Conservation (phyloP, 2,888 invertebrate species). For the Morinoia aosen region DNA sequence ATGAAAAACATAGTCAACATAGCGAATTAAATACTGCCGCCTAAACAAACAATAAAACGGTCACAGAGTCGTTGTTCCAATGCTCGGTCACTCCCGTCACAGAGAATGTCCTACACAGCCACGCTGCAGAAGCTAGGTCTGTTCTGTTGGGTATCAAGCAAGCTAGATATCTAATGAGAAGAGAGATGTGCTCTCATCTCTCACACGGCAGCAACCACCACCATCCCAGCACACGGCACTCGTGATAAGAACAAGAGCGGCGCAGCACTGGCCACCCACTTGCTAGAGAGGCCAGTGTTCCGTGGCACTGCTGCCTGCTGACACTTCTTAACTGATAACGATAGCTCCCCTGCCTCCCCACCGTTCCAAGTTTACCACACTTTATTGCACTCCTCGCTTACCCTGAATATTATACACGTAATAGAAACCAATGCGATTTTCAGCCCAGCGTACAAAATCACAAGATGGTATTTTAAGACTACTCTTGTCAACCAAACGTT, state of each 20-base stretch:
- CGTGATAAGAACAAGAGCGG: background rate
- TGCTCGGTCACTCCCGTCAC: background rate
- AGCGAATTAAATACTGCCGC: background rate
- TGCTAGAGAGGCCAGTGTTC: background rate
- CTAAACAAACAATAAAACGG: background rate
- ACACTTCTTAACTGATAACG: constrained; percentile 2
- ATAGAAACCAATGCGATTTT: too few relatives aligned
- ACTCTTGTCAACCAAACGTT: too few relatives aligned
- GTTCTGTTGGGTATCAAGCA: background rate
- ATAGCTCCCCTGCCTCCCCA: background rate
- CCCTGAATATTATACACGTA: too few relatives aligned
- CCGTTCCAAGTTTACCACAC: background rate
- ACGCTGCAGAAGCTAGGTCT: background rate
- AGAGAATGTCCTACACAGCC: background rate
- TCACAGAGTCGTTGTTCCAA: background rate
- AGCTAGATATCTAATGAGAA: background rate
- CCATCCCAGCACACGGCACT: constrained; percentile 9
- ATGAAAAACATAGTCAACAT: background rate
- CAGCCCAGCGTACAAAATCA: too few relatives aligned
- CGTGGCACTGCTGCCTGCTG: background rate
- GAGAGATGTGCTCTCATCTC: background rate
- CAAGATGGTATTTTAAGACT: too few relatives aligned
- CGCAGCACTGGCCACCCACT: background rate
- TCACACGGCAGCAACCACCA: background rate
- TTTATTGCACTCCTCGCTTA: background rate